These are phyloP conservation scores for Galeopterus variegatus DNA, from an alignment of 2,113 vertebrate species.

Conservation along the genomic window DNA sequence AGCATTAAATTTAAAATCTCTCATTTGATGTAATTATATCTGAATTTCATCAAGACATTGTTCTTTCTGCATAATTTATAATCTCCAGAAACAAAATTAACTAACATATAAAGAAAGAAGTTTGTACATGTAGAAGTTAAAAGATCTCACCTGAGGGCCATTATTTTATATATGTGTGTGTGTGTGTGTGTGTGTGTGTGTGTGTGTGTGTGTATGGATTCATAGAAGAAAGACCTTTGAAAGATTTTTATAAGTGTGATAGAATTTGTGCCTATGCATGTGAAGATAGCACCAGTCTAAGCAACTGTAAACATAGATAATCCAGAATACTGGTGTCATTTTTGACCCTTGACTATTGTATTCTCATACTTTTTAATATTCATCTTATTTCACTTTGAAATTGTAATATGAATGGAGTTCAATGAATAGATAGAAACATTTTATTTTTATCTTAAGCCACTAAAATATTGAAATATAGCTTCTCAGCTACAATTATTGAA, in stretches of 20 bases:
- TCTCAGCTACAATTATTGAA: neutral
- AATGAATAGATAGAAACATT: neutral
- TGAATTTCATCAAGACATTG: neutral
- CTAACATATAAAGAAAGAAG: neutral
- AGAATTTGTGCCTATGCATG: neutral
- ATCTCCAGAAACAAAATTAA: neutral
- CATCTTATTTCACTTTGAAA: conserved; percentile 3
- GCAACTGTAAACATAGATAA: neutral
- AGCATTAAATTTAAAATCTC: neutral
- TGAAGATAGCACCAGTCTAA: neutral
- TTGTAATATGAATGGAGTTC: neutral
- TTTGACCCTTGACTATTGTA: neutral
- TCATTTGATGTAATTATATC: neutral
- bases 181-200: too few relatives aligned
- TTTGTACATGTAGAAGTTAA: neutral
- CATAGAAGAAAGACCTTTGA: neutral
- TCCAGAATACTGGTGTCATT: neutral
- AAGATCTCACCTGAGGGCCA: neutral
- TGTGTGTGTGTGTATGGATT: too few relatives aligned
- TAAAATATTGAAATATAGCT: neutral
- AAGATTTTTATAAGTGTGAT: neutral
- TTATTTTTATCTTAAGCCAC: conserved; percentile 3
- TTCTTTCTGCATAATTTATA: conserved; percentile 17
- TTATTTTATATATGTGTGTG: neutral
- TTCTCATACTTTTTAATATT: neutral